These are phyloP conservation scores for Chloroclysta siterata DNA, from an alignment of 2,888 invertebrate species.

Conservation along the genomic window DNA sequence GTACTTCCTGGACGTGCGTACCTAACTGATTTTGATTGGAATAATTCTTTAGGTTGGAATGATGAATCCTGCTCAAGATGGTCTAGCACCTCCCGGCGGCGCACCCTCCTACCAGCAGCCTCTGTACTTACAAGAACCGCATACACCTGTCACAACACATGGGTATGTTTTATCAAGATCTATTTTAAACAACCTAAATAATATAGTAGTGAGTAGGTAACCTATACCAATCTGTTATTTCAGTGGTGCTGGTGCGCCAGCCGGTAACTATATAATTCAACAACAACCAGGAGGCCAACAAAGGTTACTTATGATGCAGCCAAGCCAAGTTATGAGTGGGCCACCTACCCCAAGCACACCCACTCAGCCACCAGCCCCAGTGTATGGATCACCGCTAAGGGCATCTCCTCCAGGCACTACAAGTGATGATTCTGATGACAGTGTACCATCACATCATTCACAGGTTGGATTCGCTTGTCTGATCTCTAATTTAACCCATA, in stretches of 20 bases:
- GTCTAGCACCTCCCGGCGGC: constrained; percentile 85
- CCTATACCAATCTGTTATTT: constrained; percentile 34
- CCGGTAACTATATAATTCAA: constrained; percentile 86
- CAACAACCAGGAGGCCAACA: constrained; percentile 85
- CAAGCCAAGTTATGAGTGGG: constrained; percentile 79
- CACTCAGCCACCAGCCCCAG: constrained; percentile 66
- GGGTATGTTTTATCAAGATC: constrained; percentile 54
- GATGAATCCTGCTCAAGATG: constrained; percentile 87
- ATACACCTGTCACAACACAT: constrained; percentile 78
- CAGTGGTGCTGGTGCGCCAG: constrained; percentile 82
- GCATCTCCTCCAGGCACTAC: constrained; percentile 90
- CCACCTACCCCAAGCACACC: constrained; percentile 77
- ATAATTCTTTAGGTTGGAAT: constrained; percentile 80
- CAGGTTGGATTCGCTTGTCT: constrained; percentile 60
- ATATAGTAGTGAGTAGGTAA: background rate
- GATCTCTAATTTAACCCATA: background rate
- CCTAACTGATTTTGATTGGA: background rate
- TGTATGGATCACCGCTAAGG: constrained; percentile 86
- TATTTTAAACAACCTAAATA: background rate
- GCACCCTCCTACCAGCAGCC: constrained; percentile 89
- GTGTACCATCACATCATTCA: constrained; percentile 87
- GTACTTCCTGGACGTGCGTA: background rate
- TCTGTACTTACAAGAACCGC: constrained; percentile 87
- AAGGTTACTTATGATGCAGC: constrained; percentile 83
- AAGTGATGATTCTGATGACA: constrained; percentile 95